Percentiles rank a stretch among this genome's conserved stretches.
Evolutionary conservation across 2,113 vertebrate species (phyloP).

Genomic region (Chloropsis cyanopogon): DNA sequence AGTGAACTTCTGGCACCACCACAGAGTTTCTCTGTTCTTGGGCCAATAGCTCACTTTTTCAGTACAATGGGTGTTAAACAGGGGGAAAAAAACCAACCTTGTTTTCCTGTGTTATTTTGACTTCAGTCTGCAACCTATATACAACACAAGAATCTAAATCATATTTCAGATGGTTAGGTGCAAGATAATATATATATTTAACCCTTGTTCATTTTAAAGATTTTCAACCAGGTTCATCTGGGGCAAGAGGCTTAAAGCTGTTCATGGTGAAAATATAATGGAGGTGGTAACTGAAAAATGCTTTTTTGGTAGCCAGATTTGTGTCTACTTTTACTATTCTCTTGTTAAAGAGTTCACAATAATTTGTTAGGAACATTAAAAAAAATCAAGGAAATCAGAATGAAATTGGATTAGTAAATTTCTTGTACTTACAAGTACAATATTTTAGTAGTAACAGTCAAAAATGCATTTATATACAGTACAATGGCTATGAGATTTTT

Average conservation of each 20-base stretch:
- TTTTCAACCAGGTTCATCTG: neutral
- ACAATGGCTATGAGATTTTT: neutral
- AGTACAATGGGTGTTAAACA: neutral
- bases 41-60: neutral
- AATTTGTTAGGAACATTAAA: neutral
- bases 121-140: neutral
- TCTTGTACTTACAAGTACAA: neutral
- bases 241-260: neutral
- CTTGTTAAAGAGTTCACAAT: neutral
- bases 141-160: neutral
- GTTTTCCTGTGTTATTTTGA: neutral
- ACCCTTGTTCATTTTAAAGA: neutral
- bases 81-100: accelerated
- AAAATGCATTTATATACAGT: neutral
- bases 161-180: neutral
- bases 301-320: neutral
- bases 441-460: neutral
- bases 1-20: neutral
- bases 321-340: neutral
- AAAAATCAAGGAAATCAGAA: neutral
- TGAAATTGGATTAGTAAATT: neutral
- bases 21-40: neutral
- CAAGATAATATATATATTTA: neutral
- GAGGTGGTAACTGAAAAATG: neutral
- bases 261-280: neutral